Evolutionary conservation across 1,140 invertebrate species (phyloP).

Genomic region (Paraescarpia echinospica): DNA sequence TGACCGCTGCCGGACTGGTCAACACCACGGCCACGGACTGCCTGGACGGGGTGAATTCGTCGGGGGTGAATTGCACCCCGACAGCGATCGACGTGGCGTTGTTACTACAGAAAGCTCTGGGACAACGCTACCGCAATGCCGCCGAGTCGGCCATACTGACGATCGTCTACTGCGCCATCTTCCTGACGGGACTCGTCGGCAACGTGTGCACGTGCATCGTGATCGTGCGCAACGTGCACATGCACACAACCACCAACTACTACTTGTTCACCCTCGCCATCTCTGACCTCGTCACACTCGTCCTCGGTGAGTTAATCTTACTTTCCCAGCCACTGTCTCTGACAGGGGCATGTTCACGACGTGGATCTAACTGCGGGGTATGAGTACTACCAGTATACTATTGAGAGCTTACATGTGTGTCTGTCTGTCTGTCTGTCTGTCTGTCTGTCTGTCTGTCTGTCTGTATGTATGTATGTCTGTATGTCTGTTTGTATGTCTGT

Average conservation of each 20-base stretch:
- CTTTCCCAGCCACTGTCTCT: not conserved
- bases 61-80: not conserved
- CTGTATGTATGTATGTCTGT: not conserved
- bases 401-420: not conserved
- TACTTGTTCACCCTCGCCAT: conserved; percentile 87
- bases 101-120: conserved; percentile 7
- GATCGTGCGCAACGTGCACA: conserved; percentile 35
- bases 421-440: not conserved
- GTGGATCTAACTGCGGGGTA: not conserved
- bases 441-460: not conserved
- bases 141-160: conserved; percentile 26
- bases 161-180: conserved; percentile 33
- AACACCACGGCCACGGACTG: not conserved
- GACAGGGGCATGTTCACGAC: not conserved
- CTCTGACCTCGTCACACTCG: conserved; percentile 82
- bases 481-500: not conserved
- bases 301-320: conserved; percentile 48
- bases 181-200: conserved; percentile 33
- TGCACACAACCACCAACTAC: conserved; percentile 72
- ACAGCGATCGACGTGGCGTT: not conserved
- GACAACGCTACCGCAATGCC: conserved; percentile 6
- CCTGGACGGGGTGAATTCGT: not conserved
- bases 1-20: not conserved
- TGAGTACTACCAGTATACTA: not conserved
- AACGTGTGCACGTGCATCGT: conserved; percentile 37